phyloP scores from a whole-genome alignment of 2,113 vertebrate genomes.

The Cisticola juncidis region DNA sequence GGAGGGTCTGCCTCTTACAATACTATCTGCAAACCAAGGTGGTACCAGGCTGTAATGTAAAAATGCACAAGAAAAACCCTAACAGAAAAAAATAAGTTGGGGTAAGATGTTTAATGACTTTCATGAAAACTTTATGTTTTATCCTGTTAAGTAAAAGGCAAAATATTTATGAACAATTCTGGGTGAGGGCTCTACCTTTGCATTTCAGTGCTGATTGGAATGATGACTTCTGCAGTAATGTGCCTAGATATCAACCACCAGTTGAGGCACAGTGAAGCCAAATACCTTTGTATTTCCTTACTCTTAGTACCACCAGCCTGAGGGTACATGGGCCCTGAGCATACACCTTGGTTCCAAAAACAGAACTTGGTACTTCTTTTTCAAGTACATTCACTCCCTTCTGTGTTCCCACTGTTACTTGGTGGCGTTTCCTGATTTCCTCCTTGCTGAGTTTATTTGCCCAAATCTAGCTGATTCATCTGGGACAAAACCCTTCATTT shows the following conservation, averaged over 20 bases:
- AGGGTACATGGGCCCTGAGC: no score
- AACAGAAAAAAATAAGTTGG: background rate
- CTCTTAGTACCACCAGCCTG: background rate
- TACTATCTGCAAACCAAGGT: background rate
- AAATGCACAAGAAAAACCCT: background rate
- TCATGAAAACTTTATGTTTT: background rate
- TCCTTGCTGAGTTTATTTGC: background rate
- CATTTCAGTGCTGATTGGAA: background rate
- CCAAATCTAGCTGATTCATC: background rate
- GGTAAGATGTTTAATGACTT: background rate
- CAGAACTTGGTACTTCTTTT: background rate
- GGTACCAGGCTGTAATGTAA: background rate
- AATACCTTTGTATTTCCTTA: background rate
- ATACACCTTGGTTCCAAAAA: background rate
- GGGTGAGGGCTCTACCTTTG: background rate
- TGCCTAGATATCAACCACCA: background rate
- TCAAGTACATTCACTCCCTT: background rate
- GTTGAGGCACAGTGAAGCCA: background rate
- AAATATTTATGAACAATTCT: background rate
- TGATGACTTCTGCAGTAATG: background rate
- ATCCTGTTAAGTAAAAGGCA: background rate
- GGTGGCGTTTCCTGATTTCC: background rate
- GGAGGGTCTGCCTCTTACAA: background rate
- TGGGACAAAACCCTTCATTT: background rate
- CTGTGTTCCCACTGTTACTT: background rate